Evolutionary conservation across 2,797 vertebrate genomes (phyloP).

Genomic region (Pipistrellus pipistrellus): DNA sequence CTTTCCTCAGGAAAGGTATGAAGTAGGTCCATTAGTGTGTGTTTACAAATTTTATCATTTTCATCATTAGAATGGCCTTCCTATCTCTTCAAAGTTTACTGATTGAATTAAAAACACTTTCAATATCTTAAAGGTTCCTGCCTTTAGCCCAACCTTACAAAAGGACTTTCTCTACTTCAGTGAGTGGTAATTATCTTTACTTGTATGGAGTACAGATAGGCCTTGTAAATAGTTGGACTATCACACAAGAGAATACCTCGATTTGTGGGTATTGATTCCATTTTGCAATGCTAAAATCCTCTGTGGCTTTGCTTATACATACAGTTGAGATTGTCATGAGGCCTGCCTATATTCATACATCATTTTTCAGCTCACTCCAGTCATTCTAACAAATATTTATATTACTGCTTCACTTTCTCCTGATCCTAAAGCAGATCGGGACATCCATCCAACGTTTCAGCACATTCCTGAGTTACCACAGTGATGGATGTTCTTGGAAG

Average conservation of each 20-base stretch:
- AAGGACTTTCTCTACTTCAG: constrained; percentile 44
- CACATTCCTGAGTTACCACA: constrained; percentile 71
- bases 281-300: constrained; percentile 55
- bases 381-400: constrained; percentile 67
- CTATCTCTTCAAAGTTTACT: constrained; percentile 13
- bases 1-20: constrained; percentile 17
- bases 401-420: constrained; percentile 59
- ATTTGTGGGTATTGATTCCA: background rate
- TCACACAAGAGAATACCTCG: background rate
- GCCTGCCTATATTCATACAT: background rate
- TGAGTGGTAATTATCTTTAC: constrained; percentile 57
- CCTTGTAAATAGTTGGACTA: constrained; percentile 5
- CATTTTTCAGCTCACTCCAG: constrained; percentile 37
- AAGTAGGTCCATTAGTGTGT: background rate
- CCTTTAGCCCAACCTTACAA: background rate
- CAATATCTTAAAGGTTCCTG: background rate
- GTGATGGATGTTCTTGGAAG: constrained; percentile 74
- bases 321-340: background rate
- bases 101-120: constrained; percentile 35
- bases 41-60: constrained; percentile 40
- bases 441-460: constrained; percentile 63
- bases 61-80: background rate
- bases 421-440: constrained; percentile 45
- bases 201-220: constrained; percentile 4
- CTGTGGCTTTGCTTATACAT: constrained; percentile 44